Base-by-base conservation (phyloP, 1,140 invertebrate species). In the Drosophila grimshawi region DNA sequence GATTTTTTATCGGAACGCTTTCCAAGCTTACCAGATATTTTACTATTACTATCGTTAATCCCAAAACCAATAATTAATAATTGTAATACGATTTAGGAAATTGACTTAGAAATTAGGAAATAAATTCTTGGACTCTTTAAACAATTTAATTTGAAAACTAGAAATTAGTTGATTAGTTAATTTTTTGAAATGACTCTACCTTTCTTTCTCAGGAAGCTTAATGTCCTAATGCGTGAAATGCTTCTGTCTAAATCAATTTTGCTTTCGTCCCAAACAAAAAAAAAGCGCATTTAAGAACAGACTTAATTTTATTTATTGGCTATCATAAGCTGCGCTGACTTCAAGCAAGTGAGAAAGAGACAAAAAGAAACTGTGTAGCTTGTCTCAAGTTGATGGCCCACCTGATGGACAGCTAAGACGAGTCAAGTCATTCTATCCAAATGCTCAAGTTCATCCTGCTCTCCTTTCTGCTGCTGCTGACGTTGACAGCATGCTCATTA, bases 251-350 rank as follows among this genome's bases (percentile, higher is more conserved):
- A 77, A 77, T 76, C 59, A 76, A 76, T 43, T 43, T 43, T n/a
- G 39, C n/a, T 43, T n/a, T 4, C 10, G 4, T n/a, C 39, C 10
- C 4, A 8, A 43, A 4, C 35, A 37, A 37, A 37, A 37, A 1
- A 43, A 43, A 43, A n/a, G 39, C 39, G 10, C 3, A 53, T 52
- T 52, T 5, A 52, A n/a, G 10, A 19, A 27, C n/a, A 19, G 33
- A 45, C 29, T 64, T 11, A 33, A 43, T 39, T 62, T 78, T 76
- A 76, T 86, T 81, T 86, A 79, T 86, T 81, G 82, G 86, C 86
- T 86, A 81, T 66, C 83, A 86, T 45, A 62, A 59, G 62, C 37
- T 27, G 41, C 8, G 30, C 11, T 32, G 62, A 59, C 69, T 43
- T 43, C 39, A 3, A 41, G 39, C 8, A 7, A 39, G 10, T 19